Base-by-base conservation (phyloP, 2,888 invertebrate genomes). In the Lycaena phlaeas region DNA sequence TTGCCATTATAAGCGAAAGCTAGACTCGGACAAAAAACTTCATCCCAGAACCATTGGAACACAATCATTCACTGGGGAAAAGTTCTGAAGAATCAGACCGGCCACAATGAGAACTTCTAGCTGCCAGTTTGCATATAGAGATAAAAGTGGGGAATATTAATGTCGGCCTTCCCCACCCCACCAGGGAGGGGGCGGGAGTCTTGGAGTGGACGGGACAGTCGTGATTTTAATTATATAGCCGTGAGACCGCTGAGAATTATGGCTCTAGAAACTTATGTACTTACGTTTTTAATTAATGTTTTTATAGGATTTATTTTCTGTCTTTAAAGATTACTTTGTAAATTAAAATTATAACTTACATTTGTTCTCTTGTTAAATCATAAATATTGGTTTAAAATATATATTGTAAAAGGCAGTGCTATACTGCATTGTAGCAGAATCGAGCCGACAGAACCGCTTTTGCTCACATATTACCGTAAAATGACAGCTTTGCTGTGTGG, bases 141-240 rank as follows among this genome's bases (percentile, higher is more conserved):
- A 84, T 84, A 84, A 84, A 84, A 84, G 82, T 81, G 73, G 81
- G 79, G 84, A 82, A 84, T 84, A 84, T 82, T 84, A 84, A 84
- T 84, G 82, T 75, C 59, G 17, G 18, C 45, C 45, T 52, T 49
- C 55, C 57, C 56, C 56, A 49, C 52, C 42, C 47, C 50, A 49
- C 54, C 14, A 12, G 46, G 38, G 44, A 29, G 29, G 41, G 40
- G 57, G 69, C 68, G 61, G 67, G 64, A 75, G 72, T 70, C 79
- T 64, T 68, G 59, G 69, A 72, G 61, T 71, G 81, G 82, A 82
- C 75, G 75, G 76, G 74, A 75, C 77, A 74, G 76, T 79, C 75
- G 70, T 76, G 78, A 81, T 82, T 82, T 81, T 84, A 84, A 84
- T 82, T 82, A 82, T 79, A 78, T 78, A 71, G 68, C 75, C 73